These are phyloP conservation scores for Corydoras maculifer DNA, from an alignment of 2,113 vertebrate species.

Conservation along the genomic window DNA sequence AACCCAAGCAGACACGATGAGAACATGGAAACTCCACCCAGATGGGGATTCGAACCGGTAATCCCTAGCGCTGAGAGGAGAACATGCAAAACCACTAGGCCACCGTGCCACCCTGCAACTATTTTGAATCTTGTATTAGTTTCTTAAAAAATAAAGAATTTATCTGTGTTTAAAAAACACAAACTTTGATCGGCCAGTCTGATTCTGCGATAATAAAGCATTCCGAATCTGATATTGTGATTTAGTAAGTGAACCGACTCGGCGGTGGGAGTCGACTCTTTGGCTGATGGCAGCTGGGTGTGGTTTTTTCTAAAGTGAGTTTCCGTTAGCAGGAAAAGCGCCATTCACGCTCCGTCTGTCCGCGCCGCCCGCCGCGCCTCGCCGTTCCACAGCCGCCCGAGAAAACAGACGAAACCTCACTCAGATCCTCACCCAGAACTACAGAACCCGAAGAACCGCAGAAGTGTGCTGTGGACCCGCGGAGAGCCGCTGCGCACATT, in stretches of 20 bases:
- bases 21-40: too few relatives aligned
- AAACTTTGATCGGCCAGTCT: too few relatives aligned
- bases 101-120: too few relatives aligned
- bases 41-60: too few relatives aligned
- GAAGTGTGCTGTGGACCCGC: background rate
- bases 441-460: background rate
- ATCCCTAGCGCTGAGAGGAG: too few relatives aligned
- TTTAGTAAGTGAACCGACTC: background rate
- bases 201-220: too few relatives aligned
- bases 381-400: background rate
- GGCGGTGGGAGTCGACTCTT: background rate
- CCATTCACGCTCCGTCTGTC: constrained; percentile 46
- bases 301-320: constrained; percentile 5
- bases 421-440: constrained; percentile 6
- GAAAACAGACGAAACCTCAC: constrained; percentile 10
- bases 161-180: too few relatives aligned
- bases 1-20: too few relatives aligned
- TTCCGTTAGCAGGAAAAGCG: constrained; percentile 5
- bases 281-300: background rate
- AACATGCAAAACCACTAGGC: too few relatives aligned
- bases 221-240: too few relatives aligned
- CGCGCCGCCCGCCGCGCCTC: constrained; percentile 38
- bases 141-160: too few relatives aligned
- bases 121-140: too few relatives aligned
- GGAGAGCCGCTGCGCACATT: background rate